Conservation (phyloP, 2,888 invertebrate genomes). For the Drosophila neutralis region DNA sequence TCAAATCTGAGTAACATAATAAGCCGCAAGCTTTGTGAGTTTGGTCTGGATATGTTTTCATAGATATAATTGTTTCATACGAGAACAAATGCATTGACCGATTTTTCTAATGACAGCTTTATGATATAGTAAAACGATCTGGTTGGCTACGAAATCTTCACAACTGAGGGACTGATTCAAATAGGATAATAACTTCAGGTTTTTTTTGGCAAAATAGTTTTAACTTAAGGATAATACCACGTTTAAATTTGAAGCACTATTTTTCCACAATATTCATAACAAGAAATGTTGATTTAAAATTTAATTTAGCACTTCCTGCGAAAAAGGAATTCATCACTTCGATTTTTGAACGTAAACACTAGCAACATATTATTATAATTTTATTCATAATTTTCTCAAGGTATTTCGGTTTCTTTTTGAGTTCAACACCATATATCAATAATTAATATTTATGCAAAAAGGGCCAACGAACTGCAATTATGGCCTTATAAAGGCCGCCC, state of each 20-base stretch:
- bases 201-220: no score
- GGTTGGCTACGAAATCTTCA: not conserved
- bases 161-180: not conserved
- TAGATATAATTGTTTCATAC: not conserved
- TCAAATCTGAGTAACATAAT: not conserved
- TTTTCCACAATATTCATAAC: not conserved
- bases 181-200: not conserved
- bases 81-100: not conserved
- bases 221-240: not conserved
- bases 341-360: not conserved
- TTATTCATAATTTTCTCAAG: not conserved
- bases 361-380: not conserved
- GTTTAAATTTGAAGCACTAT: not conserved
- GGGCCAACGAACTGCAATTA: slow-evolving; percentile 69
- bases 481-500: slow-evolving; percentile 23
- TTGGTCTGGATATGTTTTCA: not conserved
- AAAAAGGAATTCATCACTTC: not conserved
- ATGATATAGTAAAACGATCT: not conserved
- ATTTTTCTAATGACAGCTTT: not conserved
- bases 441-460: slow-evolving; percentile 47
- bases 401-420: not conserved
- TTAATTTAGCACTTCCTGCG: not conserved
- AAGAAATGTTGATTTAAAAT: not conserved
- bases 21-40: not conserved
- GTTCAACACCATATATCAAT: slow-evolving; percentile 50